Conservation (phyloP, 2,113 vertebrate genomes). For the Antidorcas marsupialis region DNA sequence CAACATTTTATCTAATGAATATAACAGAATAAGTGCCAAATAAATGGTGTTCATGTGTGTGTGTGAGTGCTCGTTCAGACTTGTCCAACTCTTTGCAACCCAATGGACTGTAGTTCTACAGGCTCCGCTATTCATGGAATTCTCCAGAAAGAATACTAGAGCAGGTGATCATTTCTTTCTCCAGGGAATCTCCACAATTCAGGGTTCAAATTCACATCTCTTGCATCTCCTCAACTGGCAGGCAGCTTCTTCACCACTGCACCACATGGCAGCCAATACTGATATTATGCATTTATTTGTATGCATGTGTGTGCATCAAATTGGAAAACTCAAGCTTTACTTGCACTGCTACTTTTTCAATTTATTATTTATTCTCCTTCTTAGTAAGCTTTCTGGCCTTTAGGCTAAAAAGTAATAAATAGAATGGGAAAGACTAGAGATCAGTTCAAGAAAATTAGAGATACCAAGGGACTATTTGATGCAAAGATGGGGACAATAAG, state of each 20-base stretch:
- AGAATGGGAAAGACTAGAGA: not conserved
- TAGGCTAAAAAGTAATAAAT: not conserved
- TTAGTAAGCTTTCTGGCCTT: not conserved
- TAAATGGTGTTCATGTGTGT: not conserved
- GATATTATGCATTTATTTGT: not conserved
- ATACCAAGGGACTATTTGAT: not conserved
- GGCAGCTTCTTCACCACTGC: not conserved
- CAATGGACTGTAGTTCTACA: not conserved
- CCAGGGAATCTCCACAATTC: not conserved
- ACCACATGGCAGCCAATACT: not conserved
- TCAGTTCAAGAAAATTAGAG: not conserved
- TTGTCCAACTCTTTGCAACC: not conserved
- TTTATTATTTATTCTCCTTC: not conserved
- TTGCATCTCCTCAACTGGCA: not conserved
- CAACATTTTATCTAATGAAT: not conserved
- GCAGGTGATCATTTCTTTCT: not conserved
- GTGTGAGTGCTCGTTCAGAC: not conserved
- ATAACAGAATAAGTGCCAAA: not conserved
- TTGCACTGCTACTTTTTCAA: not conserved
- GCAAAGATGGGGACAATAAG: not conserved
- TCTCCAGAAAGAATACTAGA: not conserved
- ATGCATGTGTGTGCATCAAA: not conserved
- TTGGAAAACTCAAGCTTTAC: not conserved
- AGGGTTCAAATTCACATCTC: not conserved
- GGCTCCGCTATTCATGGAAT: not conserved